Evolutionary conservation across 2,888 invertebrate species (phyloP), one percentile per base, ranked within the genome.

Genomic region (Yponomeuta sedellus): DNA sequence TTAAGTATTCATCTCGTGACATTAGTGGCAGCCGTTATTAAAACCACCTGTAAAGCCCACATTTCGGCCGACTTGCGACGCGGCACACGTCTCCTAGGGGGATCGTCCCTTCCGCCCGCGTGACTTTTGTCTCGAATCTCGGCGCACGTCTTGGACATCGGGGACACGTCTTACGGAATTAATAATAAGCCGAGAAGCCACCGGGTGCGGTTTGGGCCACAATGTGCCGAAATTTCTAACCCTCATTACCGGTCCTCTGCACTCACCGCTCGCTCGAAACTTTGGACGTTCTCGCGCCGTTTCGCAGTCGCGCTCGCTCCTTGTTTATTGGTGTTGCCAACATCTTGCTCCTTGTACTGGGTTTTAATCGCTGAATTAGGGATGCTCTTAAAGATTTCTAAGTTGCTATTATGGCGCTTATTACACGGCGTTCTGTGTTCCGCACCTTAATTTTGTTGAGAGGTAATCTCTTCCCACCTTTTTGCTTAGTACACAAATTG

Each of bases 131-230:
- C 88, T 89, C 83, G 86, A 89, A 89, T 91, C 91, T 86, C 90
- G 70, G 90, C 85, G 80, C 92, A 92, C 91, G 91, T 91, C 91
- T 87, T 88, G 92, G 92, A 91, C 92, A 92, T 91, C 88, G 91
- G 90, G 91, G 89, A 86, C 90, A 90, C 86, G 90, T 92, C 92
- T 91, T 91, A 90, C 89, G 80, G 92, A 92, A 92, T 92, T 92
- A 91, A 92, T 92, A 92, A 92, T 92, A 92, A 92, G 90, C 91
- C 88, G 86, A 87, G 88, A 85, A 84, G 85, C 82, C 68, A 59
- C 63, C 84, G 88, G 88, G 80, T 90, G 90, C 78, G 91, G 90
- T 89, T 86, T 83, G 78, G 83, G 82, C 83, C 86, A 85, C 87
- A 85, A 87, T 87, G 90, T 89, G 88, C 85, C 84, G 85, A 89